Base-by-base conservation (phyloP, 2,888 invertebrate species). In the Vandiemenella viatica region DNA sequence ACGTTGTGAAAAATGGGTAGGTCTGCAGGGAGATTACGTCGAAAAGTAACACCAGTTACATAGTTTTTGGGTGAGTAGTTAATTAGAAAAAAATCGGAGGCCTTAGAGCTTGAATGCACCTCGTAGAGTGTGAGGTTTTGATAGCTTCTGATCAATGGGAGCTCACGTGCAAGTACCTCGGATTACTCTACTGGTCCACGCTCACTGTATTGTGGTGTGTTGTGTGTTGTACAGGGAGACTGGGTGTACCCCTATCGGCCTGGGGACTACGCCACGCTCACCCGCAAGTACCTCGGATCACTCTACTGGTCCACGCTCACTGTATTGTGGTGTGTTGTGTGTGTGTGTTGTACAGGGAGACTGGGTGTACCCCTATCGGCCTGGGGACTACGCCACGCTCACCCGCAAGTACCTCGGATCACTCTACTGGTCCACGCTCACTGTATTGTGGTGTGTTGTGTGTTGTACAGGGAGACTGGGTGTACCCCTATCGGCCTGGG, bases 221-320 rank as follows among this genome's bases (percentile, higher is more conserved):
- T 85, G 51, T 90, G 91, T 66, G 84, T 82, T 17, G 89, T 89
- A 65, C 78, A 80, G 77, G 88, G 88, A 40, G 88, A 87, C 64
- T 89, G 89, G 89, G 87, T 85, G 5, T 89, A 89, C 67, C 88
- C 88, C 1, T 83, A 86, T 65, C 74, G 87, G 57, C 83, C 84
- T 41, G 89, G 89, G 4, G 88, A 87, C 65, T 92, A 89, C 67
- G 84, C 89, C 1, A 86, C 89, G 0, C 73, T 95, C 50, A 87
- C 90, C 6, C 74, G 93, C 60, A 93, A 93, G 68, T 95, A 95
- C 67, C 76, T 95, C 47, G 91, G 90, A 40, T 95, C 92, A 4
- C 74, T 95, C 43, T 95, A 95, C 70, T 95, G 95, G 95, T 93
- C 95, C 3, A 95, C 93, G 1, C 73, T 95, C 54, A 95, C 95